phyloP scores from a whole-genome alignment of 2,888 invertebrate genomes.

The Aquatica leii region DNA sequence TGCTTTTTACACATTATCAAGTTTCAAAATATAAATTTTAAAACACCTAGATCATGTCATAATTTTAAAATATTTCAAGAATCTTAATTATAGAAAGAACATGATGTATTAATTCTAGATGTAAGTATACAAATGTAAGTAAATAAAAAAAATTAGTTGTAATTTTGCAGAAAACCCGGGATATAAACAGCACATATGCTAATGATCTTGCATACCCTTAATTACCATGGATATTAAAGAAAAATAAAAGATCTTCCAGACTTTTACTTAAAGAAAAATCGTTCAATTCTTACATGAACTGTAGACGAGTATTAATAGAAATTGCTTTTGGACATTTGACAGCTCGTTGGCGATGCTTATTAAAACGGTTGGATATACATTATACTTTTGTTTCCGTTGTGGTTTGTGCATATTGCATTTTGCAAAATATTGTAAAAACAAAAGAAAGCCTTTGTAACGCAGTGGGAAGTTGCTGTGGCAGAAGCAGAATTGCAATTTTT shows the following conservation, averaged over 20 bases:
- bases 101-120: no score
- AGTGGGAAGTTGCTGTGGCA: constrained; percentile 1
- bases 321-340: constrained; percentile 4
- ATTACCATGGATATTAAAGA: not conserved
- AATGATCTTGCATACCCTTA: not conserved
- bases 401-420: no score
- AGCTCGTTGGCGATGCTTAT: not conserved
- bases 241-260: constrained; percentile 1
- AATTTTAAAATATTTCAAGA: no score
- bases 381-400: no score
- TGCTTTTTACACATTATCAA: no score
- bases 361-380: not conserved
- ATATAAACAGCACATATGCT: not conserved
- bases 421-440: not conserved
- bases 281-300: constrained; percentile 5
- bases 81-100: no score
- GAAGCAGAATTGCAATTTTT: constrained; percentile 7
- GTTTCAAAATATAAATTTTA: no score
- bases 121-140: not conserved
- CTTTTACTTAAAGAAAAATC: constrained; percentile 1
- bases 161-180: constrained; percentile 3
- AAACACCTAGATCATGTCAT: no score
- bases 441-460: not conserved
- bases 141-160: not conserved
- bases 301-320: not conserved